These are phyloP conservation scores for Thecocarcelia acutangulata DNA, from an alignment of 2,888 invertebrate species.

Conservation along the genomic window DNA sequence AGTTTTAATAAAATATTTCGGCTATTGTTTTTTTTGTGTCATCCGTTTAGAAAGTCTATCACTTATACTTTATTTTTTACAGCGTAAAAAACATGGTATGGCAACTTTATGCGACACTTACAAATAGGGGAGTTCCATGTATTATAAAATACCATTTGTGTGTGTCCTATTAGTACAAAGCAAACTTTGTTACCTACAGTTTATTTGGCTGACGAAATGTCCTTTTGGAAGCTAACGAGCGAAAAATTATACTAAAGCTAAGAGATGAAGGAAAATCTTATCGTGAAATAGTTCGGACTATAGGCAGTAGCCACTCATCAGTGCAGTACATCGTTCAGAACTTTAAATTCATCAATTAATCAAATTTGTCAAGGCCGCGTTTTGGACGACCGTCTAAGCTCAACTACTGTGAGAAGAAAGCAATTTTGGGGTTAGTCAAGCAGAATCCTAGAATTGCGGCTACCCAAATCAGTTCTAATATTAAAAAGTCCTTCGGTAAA, in stretches of 20 bases:
- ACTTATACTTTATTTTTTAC: no score
- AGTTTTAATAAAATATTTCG: no score
- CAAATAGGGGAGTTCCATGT: no score
- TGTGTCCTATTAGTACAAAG: no score
- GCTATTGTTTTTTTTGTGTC: no score
- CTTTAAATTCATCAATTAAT: not conserved
- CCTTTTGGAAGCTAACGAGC: no score
- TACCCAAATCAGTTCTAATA: slow-evolving; percentile 9
- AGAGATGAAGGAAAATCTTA: slow-evolving; percentile 1
- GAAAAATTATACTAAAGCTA: slow-evolving; percentile 7
- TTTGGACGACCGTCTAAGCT: not conserved
- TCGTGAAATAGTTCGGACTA: not conserved
- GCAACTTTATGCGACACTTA: no score
- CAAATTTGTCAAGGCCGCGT: slow-evolving; percentile 6
- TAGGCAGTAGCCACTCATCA: slow-evolving; percentile 8
- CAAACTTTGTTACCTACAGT: no score
- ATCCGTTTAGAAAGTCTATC: no score
- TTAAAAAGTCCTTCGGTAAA: not conserved
- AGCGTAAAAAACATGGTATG: no score
- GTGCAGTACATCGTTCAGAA: not conserved
- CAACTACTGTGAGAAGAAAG: not conserved
- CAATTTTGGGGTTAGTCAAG: not conserved
- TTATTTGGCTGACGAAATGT: no score
- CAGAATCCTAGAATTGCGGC: slow-evolving; percentile 23
- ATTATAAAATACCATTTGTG: no score